Evolutionary conservation across 2,888 invertebrate genomes (phyloP).

Genomic region (Ariolimax columbianus): DNA sequence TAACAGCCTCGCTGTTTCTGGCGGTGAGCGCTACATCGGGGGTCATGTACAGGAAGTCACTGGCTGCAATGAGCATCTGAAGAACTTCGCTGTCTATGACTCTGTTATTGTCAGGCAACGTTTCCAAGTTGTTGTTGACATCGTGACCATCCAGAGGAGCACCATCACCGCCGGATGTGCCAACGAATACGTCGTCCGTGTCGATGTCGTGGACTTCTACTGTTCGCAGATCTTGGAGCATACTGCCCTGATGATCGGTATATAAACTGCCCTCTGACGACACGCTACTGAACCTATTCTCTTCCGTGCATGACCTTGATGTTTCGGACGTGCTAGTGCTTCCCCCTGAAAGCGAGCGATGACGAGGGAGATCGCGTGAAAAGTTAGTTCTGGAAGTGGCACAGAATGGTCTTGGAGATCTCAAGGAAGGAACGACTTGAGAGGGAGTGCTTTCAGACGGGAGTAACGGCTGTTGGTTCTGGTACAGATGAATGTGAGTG

Average conservation of each 20-base stretch:
- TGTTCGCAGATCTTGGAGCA: not conserved
- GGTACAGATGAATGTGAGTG: not conserved
- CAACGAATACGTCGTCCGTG: slow-evolving; percentile 36
- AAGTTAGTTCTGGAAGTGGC: not conserved
- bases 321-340: not conserved
- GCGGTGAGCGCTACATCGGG: not conserved
- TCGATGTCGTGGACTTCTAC: slow-evolving; percentile 26
- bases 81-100: not conserved
- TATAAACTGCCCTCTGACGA: slow-evolving; percentile 34
- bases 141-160: slow-evolving; percentile 5
- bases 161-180: not conserved
- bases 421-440: slow-evolving; percentile 37
- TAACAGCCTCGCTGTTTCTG: not conserved
- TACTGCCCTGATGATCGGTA: not conserved
- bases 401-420: not conserved
- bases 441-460: not conserved
- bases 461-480: not conserved
- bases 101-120: not conserved
- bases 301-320: not conserved
- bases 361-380: not conserved
- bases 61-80: not conserved
- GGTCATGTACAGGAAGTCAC: not conserved
- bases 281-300: slow-evolving; percentile 17
- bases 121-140: slow-evolving; percentile 31
- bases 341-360: slow-evolving; percentile 9